A percentile compares a stretch with the other conserved stretches of the same genome.
phyloP scores from a whole-genome alignment of 2,113 vertebrate genomes.

The Tragelaphus scriptus region DNA sequence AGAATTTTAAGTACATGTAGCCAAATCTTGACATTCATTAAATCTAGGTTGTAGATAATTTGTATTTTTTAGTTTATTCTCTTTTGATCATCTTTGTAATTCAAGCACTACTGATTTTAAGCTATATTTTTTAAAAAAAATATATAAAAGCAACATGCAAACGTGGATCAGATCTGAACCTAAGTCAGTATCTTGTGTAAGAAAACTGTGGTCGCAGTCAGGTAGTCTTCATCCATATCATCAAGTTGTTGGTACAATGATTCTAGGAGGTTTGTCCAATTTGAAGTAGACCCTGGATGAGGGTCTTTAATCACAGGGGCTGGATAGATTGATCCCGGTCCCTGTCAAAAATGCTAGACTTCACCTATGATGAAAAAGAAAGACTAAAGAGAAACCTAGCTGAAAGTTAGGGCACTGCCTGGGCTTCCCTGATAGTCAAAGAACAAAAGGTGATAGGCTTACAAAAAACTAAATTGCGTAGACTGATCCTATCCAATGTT shows the following conservation, averaged over 20 bases:
- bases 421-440: background rate
- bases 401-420: background rate
- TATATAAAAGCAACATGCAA: background rate
- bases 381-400: background rate
- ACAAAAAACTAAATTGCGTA: background rate
- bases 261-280: background rate
- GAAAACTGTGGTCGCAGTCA: background rate
- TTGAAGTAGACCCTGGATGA: background rate
- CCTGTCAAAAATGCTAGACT: background rate
- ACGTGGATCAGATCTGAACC: background rate
- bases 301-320: background rate
- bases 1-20: background rate
- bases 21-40: background rate
- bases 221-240: background rate
- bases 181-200: background rate
- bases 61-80: background rate
- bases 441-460: background rate
- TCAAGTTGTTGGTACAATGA: background rate
- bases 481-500: background rate
- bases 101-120: background rate
- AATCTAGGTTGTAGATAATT: background rate
- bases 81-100: background rate
- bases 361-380: background rate
- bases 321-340: background rate
- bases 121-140: no score